Percentiles rank a stretch among this genome's conserved stretches.
Evolutionary conservation across 2,797 vertebrate genomes (phyloP).

Genomic region (Neostethus bicornis): DNA sequence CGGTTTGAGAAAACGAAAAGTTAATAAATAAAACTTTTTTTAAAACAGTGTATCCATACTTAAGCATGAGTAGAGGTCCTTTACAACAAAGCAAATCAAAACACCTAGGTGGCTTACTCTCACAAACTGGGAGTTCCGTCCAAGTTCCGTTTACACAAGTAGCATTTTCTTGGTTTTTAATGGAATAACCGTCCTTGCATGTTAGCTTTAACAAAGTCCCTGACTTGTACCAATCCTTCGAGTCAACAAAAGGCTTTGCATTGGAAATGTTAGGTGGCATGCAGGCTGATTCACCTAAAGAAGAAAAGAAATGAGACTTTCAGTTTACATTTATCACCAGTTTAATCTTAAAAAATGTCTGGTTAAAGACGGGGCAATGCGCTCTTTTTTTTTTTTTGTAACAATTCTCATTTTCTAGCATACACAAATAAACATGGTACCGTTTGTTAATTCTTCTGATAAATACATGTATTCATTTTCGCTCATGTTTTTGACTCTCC

Average conservation of each 20-base stretch:
- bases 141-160: not conserved
- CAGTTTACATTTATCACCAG: too few species aligned
- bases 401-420: too few species aligned
- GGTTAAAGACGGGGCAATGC: too few species aligned
- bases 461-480: too few species aligned
- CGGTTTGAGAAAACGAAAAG: too few species aligned
- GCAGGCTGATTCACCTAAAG: not conserved
- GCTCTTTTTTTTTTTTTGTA: too few species aligned
- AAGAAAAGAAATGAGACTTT: too few species aligned
- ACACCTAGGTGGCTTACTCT: not conserved
- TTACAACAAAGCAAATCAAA: not conserved
- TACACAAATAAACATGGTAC: too few species aligned
- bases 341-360: too few species aligned
- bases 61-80: not conserved
- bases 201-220: not conserved
- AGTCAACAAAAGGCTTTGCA: not conserved
- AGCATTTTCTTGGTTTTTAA: not conserved
- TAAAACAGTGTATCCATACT: fast-evolving
- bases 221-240: not conserved
- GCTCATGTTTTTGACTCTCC: too few species aligned
- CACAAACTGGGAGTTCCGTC: not conserved
- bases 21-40: too few species aligned
- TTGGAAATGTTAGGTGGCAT: not conserved
- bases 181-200: not conserved
- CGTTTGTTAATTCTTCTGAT: too few species aligned